Evolutionary conservation across 2,797 vertebrate genomes (phyloP), one percentile per base, ranked within the genome.

Genomic region (Mormyrus hasselquistii): DNA sequence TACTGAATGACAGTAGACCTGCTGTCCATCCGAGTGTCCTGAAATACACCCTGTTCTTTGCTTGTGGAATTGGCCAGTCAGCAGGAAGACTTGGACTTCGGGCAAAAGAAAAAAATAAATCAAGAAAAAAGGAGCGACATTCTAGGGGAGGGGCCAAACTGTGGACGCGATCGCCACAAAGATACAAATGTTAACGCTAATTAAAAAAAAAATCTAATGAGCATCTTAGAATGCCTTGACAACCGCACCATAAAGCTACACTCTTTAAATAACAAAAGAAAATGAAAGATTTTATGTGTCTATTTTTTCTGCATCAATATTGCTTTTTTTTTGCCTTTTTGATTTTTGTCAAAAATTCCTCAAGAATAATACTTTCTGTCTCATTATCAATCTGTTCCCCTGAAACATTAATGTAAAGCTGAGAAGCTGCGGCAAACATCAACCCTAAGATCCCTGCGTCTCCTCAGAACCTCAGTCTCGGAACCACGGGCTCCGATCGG

Each of bases 41-140:
- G 94, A 95, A 95, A 96, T 94, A 95, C 93, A 95, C 95, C 94
- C 95, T 94, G 95, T 95, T 95, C 95, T 95, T 95, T 93, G 92
- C 94, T 92, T 92, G 92, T 92, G 93, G 92, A 91, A 90, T 89
- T 91, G 90, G 92, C 92, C 92, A 94, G 94, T 90, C 91, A 90
- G 91, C 88, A 89, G 92, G 90, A 90, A 92, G 93, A 93, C 92
- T 90, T 1, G 22, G 82, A 88, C 82, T 50, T 92, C 90, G 73
- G 90, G 86, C 87, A 65, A 88, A 89, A 90, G 88, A 89, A 89
- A 82, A 88, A 89, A 90, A 88, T 34, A 34, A 89, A 91, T 91
- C 91, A 92, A 90, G 93, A 92, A 91, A 93, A 88, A 90, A 86
- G 91, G 92, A 90, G 89, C 90, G 2, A 59, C 41, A 53, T 65